phyloP scores from a whole-genome alignment of 2,113 vertebrate genomes.

The Calidris pygmaea region DNA sequence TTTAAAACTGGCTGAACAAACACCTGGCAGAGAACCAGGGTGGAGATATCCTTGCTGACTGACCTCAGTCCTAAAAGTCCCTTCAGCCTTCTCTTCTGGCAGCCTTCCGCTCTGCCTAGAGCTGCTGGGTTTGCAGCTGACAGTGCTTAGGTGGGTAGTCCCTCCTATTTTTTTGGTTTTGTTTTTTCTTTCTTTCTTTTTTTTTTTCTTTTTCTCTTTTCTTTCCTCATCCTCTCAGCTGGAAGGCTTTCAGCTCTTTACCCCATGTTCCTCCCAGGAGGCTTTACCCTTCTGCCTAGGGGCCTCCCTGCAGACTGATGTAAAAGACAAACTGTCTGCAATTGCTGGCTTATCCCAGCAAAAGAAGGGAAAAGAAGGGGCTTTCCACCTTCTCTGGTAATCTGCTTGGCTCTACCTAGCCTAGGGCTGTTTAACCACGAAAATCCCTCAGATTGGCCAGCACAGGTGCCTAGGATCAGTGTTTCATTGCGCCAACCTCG shows the following conservation, averaged over 20 bases:
- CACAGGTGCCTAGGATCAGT: constrained; percentile 68
- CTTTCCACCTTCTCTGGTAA: not conserved
- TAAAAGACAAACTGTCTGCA: not conserved
- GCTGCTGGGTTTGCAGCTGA: not conserved
- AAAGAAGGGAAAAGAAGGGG: not conserved
- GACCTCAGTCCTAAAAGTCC: not conserved
- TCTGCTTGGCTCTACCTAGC: constrained; percentile 27
- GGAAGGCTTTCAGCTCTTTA: not conserved
- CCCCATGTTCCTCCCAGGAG: not conserved
- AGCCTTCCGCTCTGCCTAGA: not conserved
- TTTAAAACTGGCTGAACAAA: not conserved
- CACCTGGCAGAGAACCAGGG: not conserved
- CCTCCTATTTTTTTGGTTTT: no score
- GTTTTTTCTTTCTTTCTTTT: no score
- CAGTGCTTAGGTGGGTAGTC: not conserved
- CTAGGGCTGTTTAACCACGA: not conserved
- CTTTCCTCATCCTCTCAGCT: not conserved
- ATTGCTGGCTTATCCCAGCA: not conserved
- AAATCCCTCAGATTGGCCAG: constrained; percentile 57
- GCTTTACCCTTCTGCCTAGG: not conserved
- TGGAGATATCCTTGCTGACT: not conserved
- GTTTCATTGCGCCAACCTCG: constrained; percentile 39
- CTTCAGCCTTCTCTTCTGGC: not conserved
- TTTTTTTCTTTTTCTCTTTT: not conserved
- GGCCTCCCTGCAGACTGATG: not conserved